These are phyloP conservation scores for Drosophila azteca DNA, from an alignment of 1,140 invertebrate genomes.

Conservation along the genomic window DNA sequence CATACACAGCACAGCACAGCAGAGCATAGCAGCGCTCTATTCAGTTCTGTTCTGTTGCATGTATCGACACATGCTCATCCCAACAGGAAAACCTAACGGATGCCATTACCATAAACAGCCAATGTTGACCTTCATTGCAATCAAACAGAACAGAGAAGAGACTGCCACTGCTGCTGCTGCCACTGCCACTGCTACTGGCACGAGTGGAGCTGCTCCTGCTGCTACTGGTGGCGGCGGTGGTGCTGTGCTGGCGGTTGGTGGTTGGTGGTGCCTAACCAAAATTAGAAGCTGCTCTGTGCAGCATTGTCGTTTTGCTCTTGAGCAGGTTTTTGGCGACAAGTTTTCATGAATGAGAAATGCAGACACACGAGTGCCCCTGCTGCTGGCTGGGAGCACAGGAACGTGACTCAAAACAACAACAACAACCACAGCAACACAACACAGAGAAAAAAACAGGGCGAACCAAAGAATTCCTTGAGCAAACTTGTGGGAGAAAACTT, in stretches of 20 bases:
- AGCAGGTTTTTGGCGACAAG: constrained; percentile 54
- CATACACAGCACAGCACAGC: not conserved
- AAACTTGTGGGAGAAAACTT: constrained; percentile 17
- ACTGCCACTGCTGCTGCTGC: constrained; percentile 34
- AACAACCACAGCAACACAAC: no score
- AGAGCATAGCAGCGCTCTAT: no score
- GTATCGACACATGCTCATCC: constrained; percentile 68
- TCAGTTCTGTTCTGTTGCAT: constrained; percentile 12
- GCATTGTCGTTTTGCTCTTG: constrained; percentile 24
- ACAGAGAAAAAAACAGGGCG: constrained; percentile 10
- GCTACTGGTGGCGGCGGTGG: constrained; percentile 52
- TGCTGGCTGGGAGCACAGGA: constrained; percentile 37
- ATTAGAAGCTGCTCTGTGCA: constrained; percentile 70
- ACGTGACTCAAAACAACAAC: constrained; percentile 49
- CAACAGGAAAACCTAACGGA: constrained; percentile 81
- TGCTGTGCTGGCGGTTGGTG: constrained; percentile 23
- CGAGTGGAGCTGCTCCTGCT: no score
- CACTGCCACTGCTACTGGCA: constrained; percentile 18
- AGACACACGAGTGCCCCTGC: not conserved
- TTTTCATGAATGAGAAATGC: constrained; percentile 23
- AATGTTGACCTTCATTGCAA: constrained; percentile 78
- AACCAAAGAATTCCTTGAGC: constrained; percentile 2
- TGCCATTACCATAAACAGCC: constrained; percentile 79
- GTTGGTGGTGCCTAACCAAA: constrained; percentile 40
- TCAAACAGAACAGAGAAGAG: constrained; percentile 53